A percentile compares a stretch with the other conserved stretches of the same genome.
Evolutionary conservation across 2,113 vertebrate genomes (phyloP).

Genomic region (Phalacrocorax carbo): DNA sequence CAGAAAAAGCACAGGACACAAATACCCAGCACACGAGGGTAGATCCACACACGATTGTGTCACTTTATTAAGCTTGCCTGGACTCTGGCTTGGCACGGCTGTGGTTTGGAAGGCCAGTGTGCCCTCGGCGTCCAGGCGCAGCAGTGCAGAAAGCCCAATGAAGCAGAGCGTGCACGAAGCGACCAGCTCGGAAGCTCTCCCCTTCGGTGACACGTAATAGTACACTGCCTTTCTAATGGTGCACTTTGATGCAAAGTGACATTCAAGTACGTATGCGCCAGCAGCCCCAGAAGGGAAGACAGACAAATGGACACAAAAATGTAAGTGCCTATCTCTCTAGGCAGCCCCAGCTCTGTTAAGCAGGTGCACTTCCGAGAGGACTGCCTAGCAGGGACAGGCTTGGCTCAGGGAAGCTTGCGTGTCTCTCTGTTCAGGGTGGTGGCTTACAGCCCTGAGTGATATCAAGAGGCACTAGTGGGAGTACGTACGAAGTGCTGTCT

Average conservation of each 20-base stretch:
- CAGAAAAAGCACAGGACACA: not conserved
- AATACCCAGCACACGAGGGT: not conserved
- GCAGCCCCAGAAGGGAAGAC: not conserved
- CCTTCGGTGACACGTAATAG: not conserved
- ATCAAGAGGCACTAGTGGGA: not conserved
- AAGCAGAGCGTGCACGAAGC: not conserved
- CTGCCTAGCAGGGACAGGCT: not conserved
- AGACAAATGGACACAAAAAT: not conserved
- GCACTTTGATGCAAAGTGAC: not conserved
- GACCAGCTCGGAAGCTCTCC: not conserved
- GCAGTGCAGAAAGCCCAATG: not conserved
- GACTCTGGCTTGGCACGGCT: not conserved
- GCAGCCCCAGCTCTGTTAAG: not conserved
- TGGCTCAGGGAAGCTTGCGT: not conserved
- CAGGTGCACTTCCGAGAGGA: not conserved
- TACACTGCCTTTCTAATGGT: not conserved
- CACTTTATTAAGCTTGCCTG: conserved; percentile 6
- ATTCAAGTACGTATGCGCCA: not conserved
- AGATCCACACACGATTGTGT: not conserved
- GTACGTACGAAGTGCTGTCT: not conserved
- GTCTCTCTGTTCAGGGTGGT: not conserved
- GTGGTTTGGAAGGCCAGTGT: not conserved
- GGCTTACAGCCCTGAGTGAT: not conserved
- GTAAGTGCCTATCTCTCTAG: not conserved
- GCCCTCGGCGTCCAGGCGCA: not conserved